Evolutionary conservation across 2,113 vertebrate species (phyloP).

Genomic region (Empidonax alnorum): DNA sequence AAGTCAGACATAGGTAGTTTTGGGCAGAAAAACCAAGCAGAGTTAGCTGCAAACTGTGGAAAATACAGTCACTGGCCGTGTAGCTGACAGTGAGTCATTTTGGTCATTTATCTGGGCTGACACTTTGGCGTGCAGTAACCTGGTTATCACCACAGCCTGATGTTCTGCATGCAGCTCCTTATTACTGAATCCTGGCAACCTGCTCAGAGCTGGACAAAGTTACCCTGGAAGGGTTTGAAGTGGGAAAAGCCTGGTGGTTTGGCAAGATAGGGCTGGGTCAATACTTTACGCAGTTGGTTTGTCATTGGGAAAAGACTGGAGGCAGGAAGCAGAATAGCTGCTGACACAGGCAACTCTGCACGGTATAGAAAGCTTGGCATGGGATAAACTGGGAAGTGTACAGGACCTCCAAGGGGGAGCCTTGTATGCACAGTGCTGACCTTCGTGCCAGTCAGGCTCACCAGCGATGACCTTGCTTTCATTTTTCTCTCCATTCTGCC

Average conservation of each 20-base stretch:
- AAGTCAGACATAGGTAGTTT: background rate
- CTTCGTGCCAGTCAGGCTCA: accelerated
- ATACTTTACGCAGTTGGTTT: background rate
- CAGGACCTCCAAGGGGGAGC: background rate
- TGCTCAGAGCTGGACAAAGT: background rate
- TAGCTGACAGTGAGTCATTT: background rate
- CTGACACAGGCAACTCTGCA: background rate
- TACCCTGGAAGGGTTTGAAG: background rate
- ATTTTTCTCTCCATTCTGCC: background rate
- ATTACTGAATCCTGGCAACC: background rate
- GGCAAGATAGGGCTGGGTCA: background rate
- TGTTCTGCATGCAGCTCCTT: background rate
- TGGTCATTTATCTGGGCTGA: background rate
- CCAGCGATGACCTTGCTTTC: background rate
- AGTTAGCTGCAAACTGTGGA: background rate
- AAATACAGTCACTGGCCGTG: background rate
- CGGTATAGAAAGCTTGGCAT: background rate
- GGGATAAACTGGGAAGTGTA: background rate
- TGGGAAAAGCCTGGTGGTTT: background rate
- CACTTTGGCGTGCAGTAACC: background rate
- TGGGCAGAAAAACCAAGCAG: background rate
- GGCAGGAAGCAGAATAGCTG: background rate
- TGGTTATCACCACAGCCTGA: background rate
- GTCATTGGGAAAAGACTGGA: background rate
- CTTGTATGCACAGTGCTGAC: background rate